Evolutionary conservation across 2,888 invertebrate species (phyloP), one percentile per base, ranked within the genome.

Genomic region (Tetropium fuscum): DNA sequence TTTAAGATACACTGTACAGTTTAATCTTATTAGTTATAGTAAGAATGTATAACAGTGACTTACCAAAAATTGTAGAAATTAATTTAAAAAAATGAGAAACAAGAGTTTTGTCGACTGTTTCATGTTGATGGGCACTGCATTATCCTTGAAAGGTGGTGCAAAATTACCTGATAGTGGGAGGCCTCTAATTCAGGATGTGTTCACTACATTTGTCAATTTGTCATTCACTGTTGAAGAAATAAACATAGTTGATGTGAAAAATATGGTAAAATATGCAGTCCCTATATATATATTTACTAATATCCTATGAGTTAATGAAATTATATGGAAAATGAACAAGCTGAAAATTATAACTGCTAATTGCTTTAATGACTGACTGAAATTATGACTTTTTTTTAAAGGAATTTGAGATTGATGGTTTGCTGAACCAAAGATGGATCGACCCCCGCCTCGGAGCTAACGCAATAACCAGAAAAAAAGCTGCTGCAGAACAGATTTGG

Each of bases 401-500:
- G 77, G 66, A 69, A 47, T 22, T 74, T 3, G 65, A 70, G 45
- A 53, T 73, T 11, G 55, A 47, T 6, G 63, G 70, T 15, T 55
- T 72, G 5, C 30, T 78, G 6, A 72, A 71, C 54, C 75, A 78
- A 68, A 63, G 62, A 47, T 78, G 78, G 78, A 18, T 61, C 2
- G 78, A 78, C 64, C 61, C 69, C 1, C 61, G 75, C 22, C 63
- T 78, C 2, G 72, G 72, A 0, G 67, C 70, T 1, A 73, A 76
- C 53, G 16, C 60, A 10, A 45, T 60, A 49, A 78, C 76, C 1
- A 67, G 62, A 41, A 74, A 68, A 60, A 60, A 67, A 64, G 77
- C 78, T 19, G 69, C 73, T 2, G 58, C 66, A 30, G 74, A 74
- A 6, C 71, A 74, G 64, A 73, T 78, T 54, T 78, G 78, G 78